phyloP scores from a whole-genome alignment of 2,797 vertebrate genomes.

The Coracias cyanogaster region DNA sequence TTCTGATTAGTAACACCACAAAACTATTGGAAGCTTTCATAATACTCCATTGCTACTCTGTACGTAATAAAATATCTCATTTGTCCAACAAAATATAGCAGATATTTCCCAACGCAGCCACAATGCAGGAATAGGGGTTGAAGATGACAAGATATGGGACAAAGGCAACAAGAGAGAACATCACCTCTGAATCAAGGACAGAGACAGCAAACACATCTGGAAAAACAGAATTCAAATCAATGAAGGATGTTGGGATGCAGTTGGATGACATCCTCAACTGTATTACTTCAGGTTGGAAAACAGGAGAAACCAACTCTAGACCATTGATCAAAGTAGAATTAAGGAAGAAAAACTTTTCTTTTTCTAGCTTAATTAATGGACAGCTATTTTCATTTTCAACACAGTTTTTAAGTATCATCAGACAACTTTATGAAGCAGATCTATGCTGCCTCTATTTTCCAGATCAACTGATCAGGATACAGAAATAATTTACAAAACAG shows the following conservation, averaged over 20 bases:
- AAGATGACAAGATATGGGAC: background rate
- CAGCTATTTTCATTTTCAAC: background rate
- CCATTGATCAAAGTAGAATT: background rate
- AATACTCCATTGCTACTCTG: background rate
- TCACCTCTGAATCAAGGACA: background rate
- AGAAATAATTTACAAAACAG: background rate
- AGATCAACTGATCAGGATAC: background rate
- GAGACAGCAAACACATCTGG: background rate
- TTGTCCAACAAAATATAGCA: background rate
- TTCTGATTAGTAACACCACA: background rate
- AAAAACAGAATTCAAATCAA: background rate
- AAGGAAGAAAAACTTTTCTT: background rate
- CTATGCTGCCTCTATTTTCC: background rate
- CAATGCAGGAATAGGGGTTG: background rate
- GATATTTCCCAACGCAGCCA: background rate
- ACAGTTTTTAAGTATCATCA: background rate
- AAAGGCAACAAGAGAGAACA: rapidly evolving
- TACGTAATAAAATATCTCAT: background rate
- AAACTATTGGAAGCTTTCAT: background rate
- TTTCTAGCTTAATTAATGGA: background rate
- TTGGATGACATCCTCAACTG: background rate
- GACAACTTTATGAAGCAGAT: background rate
- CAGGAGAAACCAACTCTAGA: background rate
- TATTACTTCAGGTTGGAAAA: background rate
- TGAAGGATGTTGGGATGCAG: background rate